Conservation (phyloP, 2,797 vertebrate species). For the Otolemur crassicaudatus region DNA sequence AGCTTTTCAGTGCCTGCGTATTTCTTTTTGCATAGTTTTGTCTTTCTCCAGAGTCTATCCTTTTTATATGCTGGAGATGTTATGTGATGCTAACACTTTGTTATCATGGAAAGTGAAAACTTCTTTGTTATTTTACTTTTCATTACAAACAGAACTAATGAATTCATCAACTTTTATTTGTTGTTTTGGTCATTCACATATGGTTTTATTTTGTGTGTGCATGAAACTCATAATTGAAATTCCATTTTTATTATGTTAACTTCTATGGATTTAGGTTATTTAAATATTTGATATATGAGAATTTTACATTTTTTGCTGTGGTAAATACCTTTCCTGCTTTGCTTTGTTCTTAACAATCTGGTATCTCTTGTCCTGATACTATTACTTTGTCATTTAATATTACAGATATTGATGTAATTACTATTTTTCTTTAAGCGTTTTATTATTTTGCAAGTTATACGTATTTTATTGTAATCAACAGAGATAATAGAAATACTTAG, state of each 20-base stretch:
- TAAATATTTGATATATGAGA: background rate
- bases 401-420: background rate
- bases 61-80: background rate
- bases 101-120: background rate
- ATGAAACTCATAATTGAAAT: background rate
- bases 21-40: background rate
- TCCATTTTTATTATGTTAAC: background rate
- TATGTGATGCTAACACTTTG: background rate
- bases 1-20: background rate
- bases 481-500: background rate
- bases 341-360: background rate
- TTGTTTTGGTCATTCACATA: background rate
- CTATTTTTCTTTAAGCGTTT: background rate
- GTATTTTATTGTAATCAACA: constrained; percentile 1
- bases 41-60: background rate
- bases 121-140: background rate
- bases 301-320: background rate
- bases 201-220: background rate
- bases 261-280: background rate
- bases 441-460: background rate
- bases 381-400: background rate
- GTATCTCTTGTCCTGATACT: background rate
- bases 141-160: background rate
- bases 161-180: background rate
- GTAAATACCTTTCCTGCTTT: background rate